Evolutionary conservation across 1,140 invertebrate species (phyloP).

Genomic region (Macrostomum lignano): DNA sequence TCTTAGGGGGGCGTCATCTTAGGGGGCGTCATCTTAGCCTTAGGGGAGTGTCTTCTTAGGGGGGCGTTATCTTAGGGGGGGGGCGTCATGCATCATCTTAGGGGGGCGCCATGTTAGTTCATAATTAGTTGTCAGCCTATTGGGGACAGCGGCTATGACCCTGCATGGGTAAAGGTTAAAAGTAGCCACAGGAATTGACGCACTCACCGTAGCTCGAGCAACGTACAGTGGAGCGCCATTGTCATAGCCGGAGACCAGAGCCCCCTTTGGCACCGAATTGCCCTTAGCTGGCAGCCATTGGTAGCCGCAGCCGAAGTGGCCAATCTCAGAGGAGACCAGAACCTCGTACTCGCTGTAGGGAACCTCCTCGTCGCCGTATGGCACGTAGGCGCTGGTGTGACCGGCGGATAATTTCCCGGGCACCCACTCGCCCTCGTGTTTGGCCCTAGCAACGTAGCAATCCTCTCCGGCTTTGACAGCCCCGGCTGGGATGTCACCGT

Average conservation of each 20-base stretch:
- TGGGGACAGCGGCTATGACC: no score
- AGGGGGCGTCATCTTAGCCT: no score
- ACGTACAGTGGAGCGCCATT: no score
- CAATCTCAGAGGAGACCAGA: neutral
- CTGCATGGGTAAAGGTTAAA: no score
- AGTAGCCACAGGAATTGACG: no score
- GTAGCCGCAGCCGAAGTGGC: neutral
- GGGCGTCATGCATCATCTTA: no score
- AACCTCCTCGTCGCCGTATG: neutral
- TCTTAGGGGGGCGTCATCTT: no score
- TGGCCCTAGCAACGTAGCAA: constrained; percentile 2
- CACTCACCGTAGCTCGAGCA: no score
- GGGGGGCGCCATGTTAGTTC: no score
- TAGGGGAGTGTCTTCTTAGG: no score
- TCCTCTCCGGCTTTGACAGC: neutral
- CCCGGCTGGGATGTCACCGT: neutral
- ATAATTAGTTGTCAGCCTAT: no score
- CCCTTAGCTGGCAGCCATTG: neutral
- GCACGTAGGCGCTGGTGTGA: neutral
- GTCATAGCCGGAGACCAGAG: neutral
- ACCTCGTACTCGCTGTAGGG: neutral
- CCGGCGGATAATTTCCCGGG: neutral
- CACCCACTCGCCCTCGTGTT: neutral
- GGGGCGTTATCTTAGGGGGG: no score
- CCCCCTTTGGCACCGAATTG: neutral